A percentile compares a stretch with the other conserved stretches of the same genome.
These are phyloP conservation scores for Polymixis lichenea DNA, from an alignment of 2,888 invertebrate species.

Conservation along the genomic window DNA sequence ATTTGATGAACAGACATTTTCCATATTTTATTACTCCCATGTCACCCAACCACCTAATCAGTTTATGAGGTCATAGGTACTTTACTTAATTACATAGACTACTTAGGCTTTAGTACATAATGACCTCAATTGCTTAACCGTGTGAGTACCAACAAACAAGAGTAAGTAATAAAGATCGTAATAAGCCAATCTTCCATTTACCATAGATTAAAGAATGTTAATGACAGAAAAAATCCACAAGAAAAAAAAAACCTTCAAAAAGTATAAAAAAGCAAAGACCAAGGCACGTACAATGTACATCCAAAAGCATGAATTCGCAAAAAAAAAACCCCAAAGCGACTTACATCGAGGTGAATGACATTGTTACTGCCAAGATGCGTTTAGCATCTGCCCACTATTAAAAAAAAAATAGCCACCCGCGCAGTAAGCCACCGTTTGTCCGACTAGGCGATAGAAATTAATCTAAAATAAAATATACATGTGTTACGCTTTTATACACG, in stretches of 20 bases:
- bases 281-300: constrained; percentile 38
- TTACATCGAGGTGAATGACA: constrained; percentile 89
- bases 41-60: neutral
- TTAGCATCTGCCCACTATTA: constrained; percentile 68
- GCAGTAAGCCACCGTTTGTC: constrained; percentile 77
- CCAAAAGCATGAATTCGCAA: constrained; percentile 47
- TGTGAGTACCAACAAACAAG: neutral
- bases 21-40: constrained; percentile 20
- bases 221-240: neutral
- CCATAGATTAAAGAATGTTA: neutral
- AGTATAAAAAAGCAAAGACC: constrained; percentile 46
- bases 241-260: neutral
- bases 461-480: constrained; percentile 82
- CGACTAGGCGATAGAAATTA: constrained; percentile 76
- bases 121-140: neutral
- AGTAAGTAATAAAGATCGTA: neutral
- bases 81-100: constrained; percentile 19
- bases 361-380: constrained; percentile 75
- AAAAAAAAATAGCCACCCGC: constrained; percentile 76
- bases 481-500: constrained; percentile 56
- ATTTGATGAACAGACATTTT: constrained; percentile 28
- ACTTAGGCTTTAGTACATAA: neutral
- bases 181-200: neutral
- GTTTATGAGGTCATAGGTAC: constrained; percentile 26
- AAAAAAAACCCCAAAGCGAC: constrained; percentile 74